phyloP scores from a whole-genome alignment of 1,140 invertebrate genomes.

The Zelostemma sp. region DNA sequence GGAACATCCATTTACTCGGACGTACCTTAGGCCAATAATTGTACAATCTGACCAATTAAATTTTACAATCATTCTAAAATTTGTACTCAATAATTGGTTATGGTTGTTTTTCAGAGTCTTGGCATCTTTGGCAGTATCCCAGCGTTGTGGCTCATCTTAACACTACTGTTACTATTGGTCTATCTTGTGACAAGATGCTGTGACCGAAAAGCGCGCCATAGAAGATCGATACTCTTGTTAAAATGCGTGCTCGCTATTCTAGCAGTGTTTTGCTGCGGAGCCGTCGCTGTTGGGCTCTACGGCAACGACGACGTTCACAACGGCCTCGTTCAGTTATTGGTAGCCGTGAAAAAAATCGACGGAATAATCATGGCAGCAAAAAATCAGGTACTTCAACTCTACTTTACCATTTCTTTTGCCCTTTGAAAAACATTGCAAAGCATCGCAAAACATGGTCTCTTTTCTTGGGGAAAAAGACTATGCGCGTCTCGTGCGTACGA shows the following conservation, averaged over 20 bases:
- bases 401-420: no score
- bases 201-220: slow-evolving; percentile 88
- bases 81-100: no score
- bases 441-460: no score
- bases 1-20: no score
- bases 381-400: slow-evolving; percentile 84
- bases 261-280: slow-evolving; percentile 85
- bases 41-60: no score
- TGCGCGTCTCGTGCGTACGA: no score
- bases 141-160: slow-evolving; percentile 89
- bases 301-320: slow-evolving; percentile 95
- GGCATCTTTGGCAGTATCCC: slow-evolving; percentile 92
- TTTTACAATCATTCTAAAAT: no score
- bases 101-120: slow-evolving; percentile 86
- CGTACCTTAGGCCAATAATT: no score
- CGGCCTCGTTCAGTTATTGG: slow-evolving; percentile 83
- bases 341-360: slow-evolving; percentile 83
- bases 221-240: slow-evolving; percentile 85
- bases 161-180: slow-evolving; percentile 87
- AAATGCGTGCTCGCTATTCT: slow-evolving; percentile 87
- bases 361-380: slow-evolving; percentile 79
- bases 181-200: slow-evolving; percentile 95
- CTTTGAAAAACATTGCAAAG: no score
- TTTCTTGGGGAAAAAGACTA: no score
- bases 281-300: slow-evolving; percentile 86